Conservation (phyloP, 2,888 invertebrate genomes). For the Oeneis ivallda region DNA sequence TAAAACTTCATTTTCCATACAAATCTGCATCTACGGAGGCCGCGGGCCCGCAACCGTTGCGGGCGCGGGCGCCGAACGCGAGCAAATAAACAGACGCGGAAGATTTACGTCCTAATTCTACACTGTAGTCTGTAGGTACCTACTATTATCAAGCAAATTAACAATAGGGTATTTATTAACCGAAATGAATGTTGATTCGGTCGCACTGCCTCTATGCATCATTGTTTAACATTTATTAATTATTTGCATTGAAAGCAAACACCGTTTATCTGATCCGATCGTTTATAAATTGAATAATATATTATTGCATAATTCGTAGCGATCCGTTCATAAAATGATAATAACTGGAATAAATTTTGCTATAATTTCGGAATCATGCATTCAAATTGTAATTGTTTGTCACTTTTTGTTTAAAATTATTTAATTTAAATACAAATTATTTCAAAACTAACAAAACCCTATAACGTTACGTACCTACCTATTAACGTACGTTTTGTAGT, state of each 20-base stretch:
- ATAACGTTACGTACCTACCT: no score
- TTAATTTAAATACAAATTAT: background rate
- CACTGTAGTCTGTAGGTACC: no score
- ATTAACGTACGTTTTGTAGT: no score
- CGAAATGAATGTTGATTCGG: constrained; percentile 14
- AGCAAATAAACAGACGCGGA: no score
- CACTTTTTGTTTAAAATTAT: background rate
- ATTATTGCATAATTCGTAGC: constrained; percentile 10
- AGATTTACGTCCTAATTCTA: no score
- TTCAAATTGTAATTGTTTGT: background rate
- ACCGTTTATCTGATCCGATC: constrained; percentile 21
- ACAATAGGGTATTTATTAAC: constrained; percentile 12
- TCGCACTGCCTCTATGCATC: constrained; percentile 4
- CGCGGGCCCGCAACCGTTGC: no score
- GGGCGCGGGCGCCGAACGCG: no score
- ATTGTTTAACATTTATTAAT: constrained; percentile 15
- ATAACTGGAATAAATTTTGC: constrained; percentile 6
- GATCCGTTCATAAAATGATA: constrained; percentile 11
- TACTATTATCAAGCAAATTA: background rate
- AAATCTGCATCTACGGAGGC: no score
- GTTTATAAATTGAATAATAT: constrained; percentile 16
- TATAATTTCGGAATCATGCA: background rate
- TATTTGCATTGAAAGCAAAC: constrained; percentile 21
- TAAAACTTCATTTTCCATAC: no score
- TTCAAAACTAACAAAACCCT: no score